Evolutionary conservation across 2,113 vertebrate genomes (phyloP).

Genomic region (Strix uralensis): DNA sequence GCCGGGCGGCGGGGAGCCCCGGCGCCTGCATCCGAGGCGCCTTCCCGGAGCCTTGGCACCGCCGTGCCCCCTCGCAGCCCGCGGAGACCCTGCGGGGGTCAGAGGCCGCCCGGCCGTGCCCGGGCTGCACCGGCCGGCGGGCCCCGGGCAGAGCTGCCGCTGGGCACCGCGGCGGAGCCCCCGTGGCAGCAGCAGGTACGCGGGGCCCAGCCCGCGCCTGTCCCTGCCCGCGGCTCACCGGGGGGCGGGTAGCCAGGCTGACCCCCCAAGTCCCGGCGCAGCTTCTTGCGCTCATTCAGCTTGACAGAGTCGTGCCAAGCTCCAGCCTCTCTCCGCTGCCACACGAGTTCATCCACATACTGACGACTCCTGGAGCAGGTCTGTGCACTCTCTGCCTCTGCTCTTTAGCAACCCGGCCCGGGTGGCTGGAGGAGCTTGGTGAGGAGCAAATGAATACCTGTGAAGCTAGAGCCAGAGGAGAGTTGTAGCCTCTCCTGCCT

Average conservation of each 20-base stretch:
- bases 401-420: not conserved
- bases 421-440: not conserved
- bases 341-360: not conserved
- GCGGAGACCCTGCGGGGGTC: not conserved
- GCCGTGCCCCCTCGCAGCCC: not conserved
- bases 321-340: not conserved
- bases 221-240: not conserved
- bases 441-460: not conserved
- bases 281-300: not conserved
- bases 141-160: not conserved
- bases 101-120: not conserved
- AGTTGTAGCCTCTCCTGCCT: not conserved
- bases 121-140: not conserved
- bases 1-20: not conserved
- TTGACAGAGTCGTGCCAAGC: not conserved
- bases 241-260: not conserved
- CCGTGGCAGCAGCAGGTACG: not conserved
- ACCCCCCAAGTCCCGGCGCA: not conserved
- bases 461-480: not conserved
- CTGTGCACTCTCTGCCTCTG: not conserved
- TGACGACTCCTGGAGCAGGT: not conserved
- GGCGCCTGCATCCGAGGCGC: not conserved
- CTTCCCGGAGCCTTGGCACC: not conserved
- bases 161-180: not conserved
- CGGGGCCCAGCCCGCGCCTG: not conserved